Base-by-base conservation (phyloP, 1,140 invertebrate species). In the Eciton burchellii region DNA sequence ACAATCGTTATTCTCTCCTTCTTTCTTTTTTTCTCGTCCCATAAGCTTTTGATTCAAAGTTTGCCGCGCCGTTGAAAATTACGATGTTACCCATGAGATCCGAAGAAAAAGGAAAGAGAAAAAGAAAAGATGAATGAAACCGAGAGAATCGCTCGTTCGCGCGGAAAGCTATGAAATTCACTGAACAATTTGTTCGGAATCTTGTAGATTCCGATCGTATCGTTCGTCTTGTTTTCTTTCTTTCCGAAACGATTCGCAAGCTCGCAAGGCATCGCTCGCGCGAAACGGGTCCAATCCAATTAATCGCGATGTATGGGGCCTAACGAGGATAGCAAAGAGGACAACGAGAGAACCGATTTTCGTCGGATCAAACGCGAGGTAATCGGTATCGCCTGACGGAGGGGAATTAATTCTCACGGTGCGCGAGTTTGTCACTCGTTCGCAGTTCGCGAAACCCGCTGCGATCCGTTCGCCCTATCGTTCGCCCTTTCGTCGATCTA, bases 371-470 rank as follows among this genome's bases (percentile, higher is more conserved):
- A 21, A 56, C 57, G 43, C 81, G 47, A 63, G 43, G 12, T 74
- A 41, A 14, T 49, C 63, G 35, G 19, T 19, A 49, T 88, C 70
- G 86, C 85, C 76, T 88, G 86, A 81, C 68, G 70, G 45, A 82
- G 73, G 81, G 52, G 56, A 87, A 84, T 87, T 88, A 82, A 88
- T 87, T 84, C 24, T 52, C 9, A 41, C 57, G 16, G 2, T 49
- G 60, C 6, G 56, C 24, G 72, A 73, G 54, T 63, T 35, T 84
- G 82, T 87, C 65, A 82, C 16, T 65, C 47, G 82, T 84, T 87
- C 16, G 86, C 11, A 65, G 83, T 71, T 62, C 49, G 45, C 47
- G n/a, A 47, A 43, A 60, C 57, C 45, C 21, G 11, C 29, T 16
- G 49, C n/a, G 62, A 24, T 84, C 63, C 63, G 41, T 73, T 41